Conservation (phyloP, 2,797 vertebrate genomes). For the Hapalemur alaotrensis region DNA sequence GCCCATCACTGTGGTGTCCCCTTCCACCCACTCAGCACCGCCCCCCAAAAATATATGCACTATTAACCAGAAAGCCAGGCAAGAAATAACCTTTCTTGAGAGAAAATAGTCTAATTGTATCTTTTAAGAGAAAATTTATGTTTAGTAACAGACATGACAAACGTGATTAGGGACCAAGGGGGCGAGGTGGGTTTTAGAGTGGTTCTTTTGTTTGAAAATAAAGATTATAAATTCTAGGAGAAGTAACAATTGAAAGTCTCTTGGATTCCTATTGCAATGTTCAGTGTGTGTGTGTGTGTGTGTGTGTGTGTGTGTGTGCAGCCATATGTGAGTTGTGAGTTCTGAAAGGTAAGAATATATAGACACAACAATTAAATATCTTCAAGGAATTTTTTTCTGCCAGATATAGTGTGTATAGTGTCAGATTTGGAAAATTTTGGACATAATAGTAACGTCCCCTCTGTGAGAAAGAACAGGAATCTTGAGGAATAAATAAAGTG, state of each 20-base stretch:
- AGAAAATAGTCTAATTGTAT: background rate
- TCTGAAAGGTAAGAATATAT: background rate
- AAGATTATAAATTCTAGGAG: background rate
- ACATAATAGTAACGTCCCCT: background rate
- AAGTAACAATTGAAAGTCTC: background rate
- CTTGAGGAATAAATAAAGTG: background rate
- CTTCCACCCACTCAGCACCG: fast-evolving
- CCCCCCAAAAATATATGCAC: background rate
- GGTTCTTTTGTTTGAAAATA: background rate
- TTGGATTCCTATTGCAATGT: background rate
- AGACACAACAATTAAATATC: background rate
- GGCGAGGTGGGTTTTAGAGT: background rate
- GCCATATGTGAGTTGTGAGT: background rate
- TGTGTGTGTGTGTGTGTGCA: background rate
- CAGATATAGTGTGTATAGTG: background rate
- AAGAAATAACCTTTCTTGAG: background rate
- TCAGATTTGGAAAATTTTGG: background rate
- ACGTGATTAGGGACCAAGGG: background rate
- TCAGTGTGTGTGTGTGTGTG: background rate
- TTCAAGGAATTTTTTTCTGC: background rate
- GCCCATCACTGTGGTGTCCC: background rate
- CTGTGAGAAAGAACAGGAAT: background rate
- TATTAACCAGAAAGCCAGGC: background rate
- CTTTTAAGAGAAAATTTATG: background rate
- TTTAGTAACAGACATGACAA: background rate